phyloP scores from a whole-genome alignment of 2,113 vertebrate genomes.

The Nansenia antarctica region DNA sequence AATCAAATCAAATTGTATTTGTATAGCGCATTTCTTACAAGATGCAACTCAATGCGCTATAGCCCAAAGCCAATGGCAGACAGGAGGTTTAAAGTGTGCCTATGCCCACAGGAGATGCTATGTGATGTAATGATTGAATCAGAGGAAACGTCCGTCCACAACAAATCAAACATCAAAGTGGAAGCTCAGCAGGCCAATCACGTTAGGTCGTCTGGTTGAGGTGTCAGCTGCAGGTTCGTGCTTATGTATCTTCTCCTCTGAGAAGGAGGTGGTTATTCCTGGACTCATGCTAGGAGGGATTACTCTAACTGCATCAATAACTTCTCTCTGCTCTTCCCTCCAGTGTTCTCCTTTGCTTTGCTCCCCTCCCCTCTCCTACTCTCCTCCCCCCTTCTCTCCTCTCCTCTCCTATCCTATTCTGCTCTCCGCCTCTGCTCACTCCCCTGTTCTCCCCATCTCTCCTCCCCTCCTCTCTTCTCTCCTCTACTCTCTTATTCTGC shows the following conservation, averaged over 20 bases:
- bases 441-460: background rate
- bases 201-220: background rate
- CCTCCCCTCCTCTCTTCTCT: background rate
- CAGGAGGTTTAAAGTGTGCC: too few relatives aligned
- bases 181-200: background rate
- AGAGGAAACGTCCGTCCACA: background rate
- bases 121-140: background rate
- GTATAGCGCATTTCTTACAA: too few relatives aligned
- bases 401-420: slow-evolving; percentile 4
- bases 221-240: background rate
- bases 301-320: background rate
- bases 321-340: background rate
- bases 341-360: too few relatives aligned
- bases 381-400: background rate
- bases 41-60: too few relatives aligned
- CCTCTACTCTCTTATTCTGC: background rate
- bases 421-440: background rate
- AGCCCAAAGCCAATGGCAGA: too few relatives aligned
- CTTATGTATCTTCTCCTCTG: background rate
- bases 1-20: too few relatives aligned
- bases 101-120: too few relatives aligned
- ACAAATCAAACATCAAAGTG: background rate
- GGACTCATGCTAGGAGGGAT: background rate
- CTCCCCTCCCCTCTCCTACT: background rate
- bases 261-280: background rate